Evolutionary conservation across 1,140 invertebrate species (phyloP).

Genomic region (Halotydeus destructor): DNA sequence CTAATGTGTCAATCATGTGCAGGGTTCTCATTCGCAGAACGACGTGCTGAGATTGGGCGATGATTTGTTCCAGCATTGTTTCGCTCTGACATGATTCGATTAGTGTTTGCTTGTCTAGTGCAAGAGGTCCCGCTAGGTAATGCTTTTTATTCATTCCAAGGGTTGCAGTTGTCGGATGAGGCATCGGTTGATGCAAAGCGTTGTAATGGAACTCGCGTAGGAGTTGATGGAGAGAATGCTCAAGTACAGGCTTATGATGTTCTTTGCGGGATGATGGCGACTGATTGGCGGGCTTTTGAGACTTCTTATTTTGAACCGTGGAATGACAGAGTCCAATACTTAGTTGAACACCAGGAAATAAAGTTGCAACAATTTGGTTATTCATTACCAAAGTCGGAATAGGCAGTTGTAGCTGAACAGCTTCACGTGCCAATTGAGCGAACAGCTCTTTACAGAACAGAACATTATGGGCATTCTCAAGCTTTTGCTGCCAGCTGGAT

Average conservation of each 20-base stretch:
- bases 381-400: constrained; percentile 91
- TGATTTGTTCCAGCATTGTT: constrained; percentile 83
- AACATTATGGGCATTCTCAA: constrained; percentile 90
- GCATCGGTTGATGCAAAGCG: constrained; percentile 77
- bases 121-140: constrained; percentile 68
- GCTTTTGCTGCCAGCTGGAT: constrained; percentile 75
- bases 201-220: constrained; percentile 72
- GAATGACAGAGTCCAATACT: constrained; percentile 36
- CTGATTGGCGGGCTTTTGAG: constrained; percentile 15
- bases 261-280: constrained; percentile 26
- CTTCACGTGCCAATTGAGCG: constrained; percentile 76
- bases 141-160: constrained; percentile 70
- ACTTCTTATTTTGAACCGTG: constrained; percentile 23
- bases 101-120: constrained; percentile 60
- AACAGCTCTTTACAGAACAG: constrained; percentile 93
- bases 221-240: constrained; percentile 84
- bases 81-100: constrained; percentile 61
- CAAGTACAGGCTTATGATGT: constrained; percentile 83
- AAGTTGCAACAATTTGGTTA: constrained; percentile 85
- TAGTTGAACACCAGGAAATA: constrained; percentile 72
- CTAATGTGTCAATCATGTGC: constrained; percentile 78
- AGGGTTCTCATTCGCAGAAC: constrained; percentile 67
- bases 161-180: constrained; percentile 75
- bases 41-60: constrained; percentile 83
- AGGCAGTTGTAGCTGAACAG: constrained; percentile 68